Evolutionary conservation across 2,113 vertebrate species (phyloP), one percentile per base, ranked within the genome.

Genomic region (Proteles cristata): DNA sequence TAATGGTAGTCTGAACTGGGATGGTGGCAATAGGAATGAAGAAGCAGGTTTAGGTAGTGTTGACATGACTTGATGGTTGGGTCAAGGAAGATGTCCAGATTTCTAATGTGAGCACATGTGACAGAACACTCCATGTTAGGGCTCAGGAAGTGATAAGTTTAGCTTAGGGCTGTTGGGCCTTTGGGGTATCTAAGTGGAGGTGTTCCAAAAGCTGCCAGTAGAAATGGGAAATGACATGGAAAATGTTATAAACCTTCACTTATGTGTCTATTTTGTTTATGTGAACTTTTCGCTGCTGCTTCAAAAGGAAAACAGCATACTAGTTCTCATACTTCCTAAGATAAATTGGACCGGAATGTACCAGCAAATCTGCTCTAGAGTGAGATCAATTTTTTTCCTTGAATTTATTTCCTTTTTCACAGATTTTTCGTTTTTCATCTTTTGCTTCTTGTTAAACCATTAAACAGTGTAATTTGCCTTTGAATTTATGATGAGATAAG

Each of bases 341-440:
- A 68, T 81, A 63, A 83, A 71, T 28, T 86, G 21, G 9, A 63
- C 86, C 73, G 83, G 43, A 92, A 89, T 90, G 83, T 90, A 80
- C 66, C 58, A 48, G 8, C 61, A 91, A 2, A 61, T 88, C 69
- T 92, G 23, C 16, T 77, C 5, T 81, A 81, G 26, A 89, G 48
- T 71, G 17, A 94, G 33, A 74, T 25, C 39, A 28, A 90, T 23
- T 28, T 11, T 95, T 97, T 76, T 82, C 48, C 35, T 96, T 66
- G 61, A 35, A 82, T 31, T 81, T 97, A 88, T 90, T 90, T 90
- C 65, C 33, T 76, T 77, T 68, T 61, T 76, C 17, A 28, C 83
- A n/a, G n/a, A 65, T 35, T 76, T 97, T 84, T 84, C 12, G 31
- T 63, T 92, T 96, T 86, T 94, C 33, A 66, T 93, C 43, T 93